Percentiles rank a stretch among this genome's conserved stretches.
These are phyloP conservation scores for Carabus problematicus DNA, from an alignment of 2,888 invertebrate species.

Conservation along the genomic window DNA sequence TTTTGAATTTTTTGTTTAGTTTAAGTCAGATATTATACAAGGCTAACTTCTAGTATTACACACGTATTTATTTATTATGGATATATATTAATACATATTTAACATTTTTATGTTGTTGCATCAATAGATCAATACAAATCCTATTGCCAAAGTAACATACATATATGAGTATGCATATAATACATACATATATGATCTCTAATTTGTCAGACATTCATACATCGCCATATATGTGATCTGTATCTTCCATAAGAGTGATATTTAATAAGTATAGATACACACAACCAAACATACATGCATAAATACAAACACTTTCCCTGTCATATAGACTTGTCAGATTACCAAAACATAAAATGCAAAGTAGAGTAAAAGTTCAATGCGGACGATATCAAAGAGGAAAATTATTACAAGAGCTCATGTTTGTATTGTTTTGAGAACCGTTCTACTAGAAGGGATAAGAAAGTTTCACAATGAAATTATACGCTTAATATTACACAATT, in stretches of 20 bases:
- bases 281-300: conserved; percentile 2
- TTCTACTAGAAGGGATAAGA: conserved; percentile 9
- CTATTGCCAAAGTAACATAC: conserved; percentile 35
- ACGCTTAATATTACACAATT: background rate
- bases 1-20: background rate
- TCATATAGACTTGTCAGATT: background rate
- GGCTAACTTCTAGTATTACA: conserved; percentile 6
- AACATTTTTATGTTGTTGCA: conserved; percentile 12
- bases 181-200: conserved; percentile 39
- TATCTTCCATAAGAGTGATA: conserved; percentile 42
- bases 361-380: too few relatives aligned
- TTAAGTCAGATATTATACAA: background rate
- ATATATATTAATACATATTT: conserved; percentile 12
- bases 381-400: too few relatives aligned
- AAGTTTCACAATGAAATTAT: background rate
- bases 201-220: conserved; percentile 10
- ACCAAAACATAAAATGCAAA: background rate
- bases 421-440: background rate
- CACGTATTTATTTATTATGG: conserved; percentile 28
- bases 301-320: conserved; percentile 3
- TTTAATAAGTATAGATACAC: conserved; percentile 31
- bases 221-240: conserved; percentile 34
- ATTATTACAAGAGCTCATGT: too few relatives aligned
- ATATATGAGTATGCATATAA: conserved; percentile 22
- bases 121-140: conserved; percentile 10